phyloP scores from a whole-genome alignment of 2,888 invertebrate genomes.

The Dicycla oo region DNA sequence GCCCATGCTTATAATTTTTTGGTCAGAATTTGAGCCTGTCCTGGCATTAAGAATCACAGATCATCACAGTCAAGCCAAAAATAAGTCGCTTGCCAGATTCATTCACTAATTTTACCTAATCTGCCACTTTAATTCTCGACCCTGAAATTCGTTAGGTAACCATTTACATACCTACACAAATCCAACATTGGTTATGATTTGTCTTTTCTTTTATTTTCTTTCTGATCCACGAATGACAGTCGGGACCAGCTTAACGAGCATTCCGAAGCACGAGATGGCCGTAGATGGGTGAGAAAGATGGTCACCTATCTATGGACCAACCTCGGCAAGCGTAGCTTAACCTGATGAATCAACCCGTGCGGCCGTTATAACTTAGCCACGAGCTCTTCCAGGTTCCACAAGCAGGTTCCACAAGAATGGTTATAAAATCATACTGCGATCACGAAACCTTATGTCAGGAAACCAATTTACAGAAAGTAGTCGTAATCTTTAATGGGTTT shows the following conservation, averaged over 20 bases:
- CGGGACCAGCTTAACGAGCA: too few species aligned
- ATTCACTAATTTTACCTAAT: neutral
- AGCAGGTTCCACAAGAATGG: neutral
- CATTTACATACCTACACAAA: too few species aligned
- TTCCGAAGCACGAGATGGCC: too few species aligned
- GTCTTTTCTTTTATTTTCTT: neutral
- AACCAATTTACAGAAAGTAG: neutral
- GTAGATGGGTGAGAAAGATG: too few species aligned
- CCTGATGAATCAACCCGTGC: too few species aligned
- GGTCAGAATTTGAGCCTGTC: neutral
- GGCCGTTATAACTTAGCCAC: too few species aligned
- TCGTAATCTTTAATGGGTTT: conserved; percentile 3
- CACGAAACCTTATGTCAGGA: neutral
- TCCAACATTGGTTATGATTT: neutral
- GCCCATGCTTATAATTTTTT: neutral
- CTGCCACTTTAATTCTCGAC: neutral
- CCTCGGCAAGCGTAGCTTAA: too few species aligned
- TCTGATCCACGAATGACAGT: too few species aligned
- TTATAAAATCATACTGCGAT: neutral
- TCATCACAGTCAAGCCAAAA: neutral
- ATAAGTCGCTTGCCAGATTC: neutral
- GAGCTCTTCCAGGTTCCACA: too few species aligned
- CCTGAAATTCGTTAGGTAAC: neutral
- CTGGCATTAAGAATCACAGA: neutral
- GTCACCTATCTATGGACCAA: too few species aligned